A percentile compares a stretch with the other conserved stretches of the same genome.
Conservation (phyloP, 1,140 invertebrate genomes). For the Eumaeus atala region DNA sequence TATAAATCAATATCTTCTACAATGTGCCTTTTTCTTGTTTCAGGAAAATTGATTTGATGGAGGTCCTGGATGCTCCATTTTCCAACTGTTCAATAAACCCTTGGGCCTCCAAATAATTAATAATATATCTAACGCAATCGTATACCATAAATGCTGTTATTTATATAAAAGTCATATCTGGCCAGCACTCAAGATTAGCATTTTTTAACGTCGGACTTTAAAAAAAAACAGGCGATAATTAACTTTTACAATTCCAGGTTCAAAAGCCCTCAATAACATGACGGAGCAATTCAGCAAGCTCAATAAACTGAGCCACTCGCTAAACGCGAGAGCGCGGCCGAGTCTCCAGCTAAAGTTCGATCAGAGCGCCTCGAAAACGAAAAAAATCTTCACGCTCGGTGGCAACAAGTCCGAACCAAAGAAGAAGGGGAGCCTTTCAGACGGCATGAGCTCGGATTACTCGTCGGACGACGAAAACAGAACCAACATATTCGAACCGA, state of each 20-base stretch:
- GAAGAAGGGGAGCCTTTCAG: constrained; percentile 65
- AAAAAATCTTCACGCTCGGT: constrained; percentile 73
- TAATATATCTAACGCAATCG: no score
- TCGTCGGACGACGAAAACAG: constrained; percentile 70
- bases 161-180: no score
- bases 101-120: no score
- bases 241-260: constrained; percentile 48
- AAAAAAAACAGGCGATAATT: no score
- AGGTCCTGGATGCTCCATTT: no score
- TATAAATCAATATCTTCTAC: no score
- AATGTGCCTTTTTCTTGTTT: no score
- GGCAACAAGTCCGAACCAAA: constrained; percentile 49
- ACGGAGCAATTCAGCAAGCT: constrained; percentile 89
- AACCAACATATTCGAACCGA: constrained; percentile 71
- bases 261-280: constrained; percentile 88
- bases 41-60: no score
- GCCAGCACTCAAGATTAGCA: no score
- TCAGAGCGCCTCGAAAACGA: constrained; percentile 51
- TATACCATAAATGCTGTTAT: no score
- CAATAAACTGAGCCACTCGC: constrained; percentile 82
- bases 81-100: no score
- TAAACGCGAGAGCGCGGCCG: constrained; percentile 73
- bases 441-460: constrained; percentile 69
- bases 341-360: constrained; percentile 59
- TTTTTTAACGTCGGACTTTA: no score